Percentiles rank a stretch among this genome's conserved stretches.
Evolutionary conservation across 2,113 vertebrate species (phyloP).

Genomic region (Peucedramus taeniatus): DNA sequence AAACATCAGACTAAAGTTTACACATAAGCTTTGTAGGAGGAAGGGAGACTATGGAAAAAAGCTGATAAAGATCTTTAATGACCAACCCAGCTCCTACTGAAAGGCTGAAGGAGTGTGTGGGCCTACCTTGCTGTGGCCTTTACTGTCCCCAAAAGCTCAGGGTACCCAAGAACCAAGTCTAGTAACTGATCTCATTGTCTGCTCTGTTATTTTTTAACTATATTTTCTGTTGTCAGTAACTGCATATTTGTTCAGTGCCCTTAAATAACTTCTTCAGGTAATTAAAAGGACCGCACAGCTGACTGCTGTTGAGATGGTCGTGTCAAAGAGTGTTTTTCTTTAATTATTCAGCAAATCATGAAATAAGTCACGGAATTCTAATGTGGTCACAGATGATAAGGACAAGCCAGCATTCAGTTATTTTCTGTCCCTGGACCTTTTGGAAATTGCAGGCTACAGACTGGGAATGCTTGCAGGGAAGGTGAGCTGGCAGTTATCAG

Average conservation of each 20-base stretch:
- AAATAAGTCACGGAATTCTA: not conserved
- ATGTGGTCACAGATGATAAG: not conserved
- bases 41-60: not conserved
- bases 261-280: not conserved
- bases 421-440: not conserved
- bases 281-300: not conserved
- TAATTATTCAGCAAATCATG: not conserved
- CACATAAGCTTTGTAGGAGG: not conserved
- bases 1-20: not conserved
- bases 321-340: not conserved
- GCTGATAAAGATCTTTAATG: not conserved
- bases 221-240: not conserved
- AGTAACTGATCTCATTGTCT: not conserved
- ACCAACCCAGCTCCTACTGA: not conserved
- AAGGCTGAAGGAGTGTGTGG: not conserved
- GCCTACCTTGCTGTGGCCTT: not conserved
- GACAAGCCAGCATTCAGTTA: not conserved
- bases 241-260: not conserved
- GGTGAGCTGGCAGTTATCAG: not conserved
- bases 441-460: not conserved
- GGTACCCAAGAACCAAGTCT: not conserved
- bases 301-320: not conserved
- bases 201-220: not conserved
- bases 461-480: not conserved
- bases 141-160: not conserved